phyloP scores from a whole-genome alignment of 2,113 vertebrate genomes.

The Catharus bicknelli region DNA sequence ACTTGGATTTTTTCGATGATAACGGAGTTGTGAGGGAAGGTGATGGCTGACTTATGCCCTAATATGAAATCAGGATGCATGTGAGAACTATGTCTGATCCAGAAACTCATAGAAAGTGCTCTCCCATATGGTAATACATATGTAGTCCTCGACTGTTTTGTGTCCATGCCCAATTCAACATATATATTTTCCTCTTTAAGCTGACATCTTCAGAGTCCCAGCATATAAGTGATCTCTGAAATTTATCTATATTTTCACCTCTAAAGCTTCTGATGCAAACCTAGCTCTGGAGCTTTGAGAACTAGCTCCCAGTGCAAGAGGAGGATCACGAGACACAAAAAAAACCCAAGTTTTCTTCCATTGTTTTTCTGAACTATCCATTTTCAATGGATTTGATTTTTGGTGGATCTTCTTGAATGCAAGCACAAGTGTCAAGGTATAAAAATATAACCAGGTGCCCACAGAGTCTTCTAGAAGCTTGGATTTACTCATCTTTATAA shows the following conservation, averaged over 20 bases:
- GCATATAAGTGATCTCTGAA: background rate
- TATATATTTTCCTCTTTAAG: background rate
- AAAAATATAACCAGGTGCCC: background rate
- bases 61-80: background rate
- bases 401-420: background rate
- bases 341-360: background rate
- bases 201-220: background rate
- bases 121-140: background rate
- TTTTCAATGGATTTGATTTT: background rate
- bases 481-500: background rate
- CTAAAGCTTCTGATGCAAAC: background rate
- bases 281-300: background rate
- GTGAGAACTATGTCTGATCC: background rate
- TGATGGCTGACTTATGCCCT: background rate
- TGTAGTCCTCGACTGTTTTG: background rate
- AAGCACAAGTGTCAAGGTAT: background rate
- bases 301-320: background rate
- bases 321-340: background rate
- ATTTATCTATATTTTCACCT: background rate
- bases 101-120: background rate
- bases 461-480: background rate
- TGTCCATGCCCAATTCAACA: background rate
- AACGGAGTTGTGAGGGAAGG: background rate
- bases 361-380: background rate
- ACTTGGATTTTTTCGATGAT: background rate